phyloP scores from a whole-genome alignment of 2,888 invertebrate species.

The Dichetophora obliterata region DNA sequence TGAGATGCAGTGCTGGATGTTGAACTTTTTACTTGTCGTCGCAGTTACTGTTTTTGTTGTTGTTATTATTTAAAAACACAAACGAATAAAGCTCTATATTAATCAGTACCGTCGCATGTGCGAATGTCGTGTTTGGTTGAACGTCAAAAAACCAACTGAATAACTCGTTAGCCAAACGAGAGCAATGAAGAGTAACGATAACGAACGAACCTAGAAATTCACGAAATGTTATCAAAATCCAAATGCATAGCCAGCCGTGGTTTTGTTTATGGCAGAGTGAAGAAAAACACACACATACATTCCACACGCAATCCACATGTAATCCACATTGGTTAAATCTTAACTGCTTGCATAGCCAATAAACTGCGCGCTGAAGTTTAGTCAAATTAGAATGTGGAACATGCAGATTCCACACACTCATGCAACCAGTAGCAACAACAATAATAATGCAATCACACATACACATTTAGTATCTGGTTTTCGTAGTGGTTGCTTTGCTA shows the following conservation, averaged over 20 bases:
- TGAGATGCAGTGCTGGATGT: neutral
- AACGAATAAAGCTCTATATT: too few species aligned
- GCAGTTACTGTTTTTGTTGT: neutral
- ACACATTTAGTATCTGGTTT: neutral
- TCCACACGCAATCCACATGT: neutral
- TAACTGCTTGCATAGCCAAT: conserved; percentile 17
- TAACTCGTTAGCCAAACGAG: conserved; percentile 41
- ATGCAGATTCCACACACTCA: conserved; percentile 41
- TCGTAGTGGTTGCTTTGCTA: conserved; percentile 15
- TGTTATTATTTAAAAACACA: neutral
- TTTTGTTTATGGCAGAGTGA: conserved; percentile 1
- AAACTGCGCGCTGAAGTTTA: neutral
- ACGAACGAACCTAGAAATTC: conserved; percentile 42
- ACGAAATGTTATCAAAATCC: conserved; percentile 11
- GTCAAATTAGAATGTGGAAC: conserved; percentile 40
- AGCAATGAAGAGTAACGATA: conserved; percentile 46
- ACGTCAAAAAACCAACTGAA: conserved; percentile 59
- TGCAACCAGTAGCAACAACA: neutral
- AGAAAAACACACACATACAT: conserved; percentile 7
- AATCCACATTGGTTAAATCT: neutral
- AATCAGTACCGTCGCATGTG: neutral
- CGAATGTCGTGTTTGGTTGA: conserved; percentile 57
- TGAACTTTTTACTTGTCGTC: neutral
- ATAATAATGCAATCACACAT: neutral
- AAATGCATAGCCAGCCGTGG: neutral